These are phyloP conservation scores for Anoncus sp. DNA, from an alignment of 2,888 invertebrate genomes.

Conservation along the genomic window DNA sequence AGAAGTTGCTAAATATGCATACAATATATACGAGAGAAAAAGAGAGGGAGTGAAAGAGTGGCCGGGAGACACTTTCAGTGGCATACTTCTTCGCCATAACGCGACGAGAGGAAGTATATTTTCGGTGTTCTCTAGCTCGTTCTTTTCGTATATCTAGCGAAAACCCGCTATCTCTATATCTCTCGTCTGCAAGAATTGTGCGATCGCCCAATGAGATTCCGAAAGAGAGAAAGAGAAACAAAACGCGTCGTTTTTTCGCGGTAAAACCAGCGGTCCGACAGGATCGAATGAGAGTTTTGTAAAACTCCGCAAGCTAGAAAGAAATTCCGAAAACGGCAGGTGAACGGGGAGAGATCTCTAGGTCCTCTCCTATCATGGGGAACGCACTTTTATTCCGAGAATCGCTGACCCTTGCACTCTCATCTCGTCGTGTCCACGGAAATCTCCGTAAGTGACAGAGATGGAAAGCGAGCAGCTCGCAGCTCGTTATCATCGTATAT, in stretches of 20 bases:
- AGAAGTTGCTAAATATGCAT: conserved; percentile 50
- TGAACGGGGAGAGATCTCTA: conserved; percentile 9
- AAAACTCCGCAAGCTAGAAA: conserved; percentile 27
- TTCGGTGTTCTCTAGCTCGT: conserved; percentile 59
- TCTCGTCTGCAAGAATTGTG: conserved; percentile 30
- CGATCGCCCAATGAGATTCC: conserved; percentile 52
- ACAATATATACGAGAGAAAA: conserved; percentile 18
- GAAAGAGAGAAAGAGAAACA: conserved; percentile 3
- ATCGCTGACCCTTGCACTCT: conserved; percentile 41
- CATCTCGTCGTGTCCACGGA: conserved; percentile 10
- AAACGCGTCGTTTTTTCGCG: conserved; percentile 40
- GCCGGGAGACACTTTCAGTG: conserved; percentile 18
- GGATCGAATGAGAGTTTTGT: conserved; percentile 23
- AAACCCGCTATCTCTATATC: conserved; percentile 35
- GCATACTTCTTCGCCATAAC: conserved; percentile 48
- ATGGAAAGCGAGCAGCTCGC: conserved; percentile 11
- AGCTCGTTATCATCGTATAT: conserved; percentile 40
- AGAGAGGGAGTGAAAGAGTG: too few relatives aligned
- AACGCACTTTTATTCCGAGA: conserved; percentile 37
- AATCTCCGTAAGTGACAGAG: conserved; percentile 20
- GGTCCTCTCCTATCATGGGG: conserved; percentile 16
- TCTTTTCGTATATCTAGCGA: conserved; percentile 23
- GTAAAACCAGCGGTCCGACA: conserved; percentile 33
- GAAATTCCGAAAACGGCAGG: background rate
- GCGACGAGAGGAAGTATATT: conserved; percentile 58